Conservation (phyloP, 2,113 vertebrate genomes). For the Engystomops pustulosus region DNA sequence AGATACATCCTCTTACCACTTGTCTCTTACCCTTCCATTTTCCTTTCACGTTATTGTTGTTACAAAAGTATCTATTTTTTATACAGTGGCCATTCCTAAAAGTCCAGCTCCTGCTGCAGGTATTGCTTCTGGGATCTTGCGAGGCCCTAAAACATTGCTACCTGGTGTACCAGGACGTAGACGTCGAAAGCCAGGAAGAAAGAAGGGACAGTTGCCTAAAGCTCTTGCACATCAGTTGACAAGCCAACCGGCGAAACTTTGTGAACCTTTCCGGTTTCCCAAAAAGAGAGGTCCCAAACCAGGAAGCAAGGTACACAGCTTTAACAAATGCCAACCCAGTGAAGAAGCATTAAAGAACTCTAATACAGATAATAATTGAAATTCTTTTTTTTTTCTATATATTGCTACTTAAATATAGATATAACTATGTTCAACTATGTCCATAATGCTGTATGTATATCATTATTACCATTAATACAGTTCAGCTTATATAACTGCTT, state of each 20-base stretch:
- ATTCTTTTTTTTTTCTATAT: not conserved
- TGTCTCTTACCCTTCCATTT: too few species aligned
- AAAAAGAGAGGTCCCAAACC: conserved; percentile 98
- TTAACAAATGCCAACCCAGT: not conserved
- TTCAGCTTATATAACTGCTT: too few species aligned
- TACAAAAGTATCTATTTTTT: conserved; percentile 58
- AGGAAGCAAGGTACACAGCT: conserved; percentile 87
- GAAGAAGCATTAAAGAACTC: not conserved
- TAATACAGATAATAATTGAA: not conserved
- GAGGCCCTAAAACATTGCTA: conserved; percentile 78
- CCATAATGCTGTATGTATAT: too few species aligned
- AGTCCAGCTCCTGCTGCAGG: conserved; percentile 82
- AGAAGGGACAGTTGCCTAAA: conserved; percentile 86
- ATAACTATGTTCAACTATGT: too few species aligned
- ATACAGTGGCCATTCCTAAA: conserved; percentile 90
- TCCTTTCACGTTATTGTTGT: too few species aligned
- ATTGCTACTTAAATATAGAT: too few species aligned
- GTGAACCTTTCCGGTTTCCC: conserved; percentile 91
- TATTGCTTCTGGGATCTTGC: conserved; percentile 82
- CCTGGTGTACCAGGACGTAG: conserved; percentile 81
- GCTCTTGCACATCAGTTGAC: conserved; percentile 77
- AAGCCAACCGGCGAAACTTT: conserved; percentile 74
- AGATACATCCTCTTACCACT: not conserved
- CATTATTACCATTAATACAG: too few species aligned
- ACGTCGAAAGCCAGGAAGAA: conserved; percentile 91